A percentile compares a stretch with the other conserved stretches of the same genome.
Evolutionary conservation across 2,113 vertebrate genomes (phyloP).

Genomic region (Emydocephalus ijimae): DNA sequence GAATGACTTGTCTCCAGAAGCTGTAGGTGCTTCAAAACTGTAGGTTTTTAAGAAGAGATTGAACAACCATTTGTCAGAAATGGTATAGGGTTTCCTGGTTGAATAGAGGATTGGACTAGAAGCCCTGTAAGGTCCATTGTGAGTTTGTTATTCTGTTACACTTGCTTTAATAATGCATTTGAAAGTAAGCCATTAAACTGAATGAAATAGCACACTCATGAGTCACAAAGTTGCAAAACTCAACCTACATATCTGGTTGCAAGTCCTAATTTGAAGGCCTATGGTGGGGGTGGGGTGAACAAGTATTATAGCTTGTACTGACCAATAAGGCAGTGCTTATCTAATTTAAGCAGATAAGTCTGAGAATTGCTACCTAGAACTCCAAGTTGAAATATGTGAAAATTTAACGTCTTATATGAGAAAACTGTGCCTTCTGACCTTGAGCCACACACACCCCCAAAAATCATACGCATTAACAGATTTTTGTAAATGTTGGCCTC

Average conservation of each 20-base stretch:
- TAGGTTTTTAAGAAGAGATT: neutral
- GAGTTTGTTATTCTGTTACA: neutral
- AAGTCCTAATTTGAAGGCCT: neutral
- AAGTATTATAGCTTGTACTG: neutral
- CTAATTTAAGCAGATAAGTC: neutral
- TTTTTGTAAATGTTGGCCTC: conserved; percentile 37
- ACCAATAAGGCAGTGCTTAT: neutral
- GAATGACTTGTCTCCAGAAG: neutral
- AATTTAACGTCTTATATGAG: neutral
- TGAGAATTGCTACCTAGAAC: neutral
- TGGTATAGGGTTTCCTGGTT: neutral
- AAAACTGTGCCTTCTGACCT: neutral
- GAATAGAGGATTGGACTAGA: neutral
- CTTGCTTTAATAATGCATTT: neutral
- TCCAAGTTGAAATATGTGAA: neutral
- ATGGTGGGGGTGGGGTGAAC: neutral
- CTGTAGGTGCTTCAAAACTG: neutral
- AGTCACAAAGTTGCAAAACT: neutral
- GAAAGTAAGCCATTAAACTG: neutral
- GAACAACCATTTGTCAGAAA: neutral
- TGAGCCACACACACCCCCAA: neutral
- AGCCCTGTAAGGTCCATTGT: neutral
- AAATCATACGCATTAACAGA: conserved; percentile 52
- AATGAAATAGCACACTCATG: neutral
- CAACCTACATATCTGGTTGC: neutral